A percentile compares a stretch with the other conserved stretches of the same genome.
Conservation (phyloP, 2,888 invertebrate genomes). For the Nemapogon koenigi region DNA sequence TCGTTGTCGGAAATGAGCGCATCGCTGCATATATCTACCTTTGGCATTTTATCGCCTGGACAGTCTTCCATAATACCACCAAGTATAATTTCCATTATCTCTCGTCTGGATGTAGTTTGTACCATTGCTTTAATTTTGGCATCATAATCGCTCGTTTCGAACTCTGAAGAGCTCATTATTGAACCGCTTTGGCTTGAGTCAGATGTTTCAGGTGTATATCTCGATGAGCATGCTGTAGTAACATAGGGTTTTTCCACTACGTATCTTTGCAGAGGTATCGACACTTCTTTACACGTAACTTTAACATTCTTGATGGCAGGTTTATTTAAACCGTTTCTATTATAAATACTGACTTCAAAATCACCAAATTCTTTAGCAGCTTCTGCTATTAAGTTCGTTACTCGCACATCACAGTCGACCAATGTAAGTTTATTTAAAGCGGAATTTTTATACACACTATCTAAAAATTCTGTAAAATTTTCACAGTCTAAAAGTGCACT, state of each 20-base stretch:
- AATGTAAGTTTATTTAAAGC: conserved; percentile 28
- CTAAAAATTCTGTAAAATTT: conserved; percentile 34
- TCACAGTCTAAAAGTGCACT: conserved; percentile 38
- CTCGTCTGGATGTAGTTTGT: conserved; percentile 45
- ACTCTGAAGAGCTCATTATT: conserved; percentile 16
- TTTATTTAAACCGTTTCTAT: conserved; percentile 44
- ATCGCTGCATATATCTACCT: conserved; percentile 42
- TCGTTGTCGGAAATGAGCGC: conserved; percentile 12
- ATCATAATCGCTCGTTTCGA: conserved; percentile 49
- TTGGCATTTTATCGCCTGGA: conserved; percentile 36
- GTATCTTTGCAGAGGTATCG: too few species aligned
- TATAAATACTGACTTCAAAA: conserved; percentile 40
- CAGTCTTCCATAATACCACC: conserved; percentile 34
- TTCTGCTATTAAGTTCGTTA: conserved; percentile 40
- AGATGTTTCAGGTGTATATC: background rate
- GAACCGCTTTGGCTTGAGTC: background rate
- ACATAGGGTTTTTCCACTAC: too few species aligned
- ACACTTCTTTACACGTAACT: background rate
- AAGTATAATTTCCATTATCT: conserved; percentile 59
- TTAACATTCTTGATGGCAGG: conserved; percentile 21
- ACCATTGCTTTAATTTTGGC: conserved; percentile 52
- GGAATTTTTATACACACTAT: conserved; percentile 22
- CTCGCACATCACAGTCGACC: conserved; percentile 45
- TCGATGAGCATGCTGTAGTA: too few species aligned
- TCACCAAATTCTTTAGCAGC: conserved; percentile 31